Evolutionary conservation across 1,140 invertebrate species (phyloP), one percentile per base, ranked within the genome.

Genomic region (Hydropsyche tenuis): DNA sequence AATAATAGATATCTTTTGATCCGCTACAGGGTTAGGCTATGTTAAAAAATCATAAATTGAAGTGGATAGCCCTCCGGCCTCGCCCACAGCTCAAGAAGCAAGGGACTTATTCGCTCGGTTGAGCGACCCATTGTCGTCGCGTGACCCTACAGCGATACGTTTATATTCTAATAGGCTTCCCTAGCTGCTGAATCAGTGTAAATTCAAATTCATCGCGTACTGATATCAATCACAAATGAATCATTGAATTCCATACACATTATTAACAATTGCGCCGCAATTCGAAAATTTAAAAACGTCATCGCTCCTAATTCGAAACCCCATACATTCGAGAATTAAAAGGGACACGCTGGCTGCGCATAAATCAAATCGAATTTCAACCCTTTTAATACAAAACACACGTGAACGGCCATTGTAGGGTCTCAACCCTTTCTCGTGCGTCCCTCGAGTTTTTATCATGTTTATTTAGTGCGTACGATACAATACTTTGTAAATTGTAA

Each of bases 41-140:
- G 42, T 76, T 64, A 73, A 73, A 73, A 73, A 64, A 42, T 72
- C 56, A 76, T 76, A 76, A 73, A 73, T 76, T 69, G 37, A 68
- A 46, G 63, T 22, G 16, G 63, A 62, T 63, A 18, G 37, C 27
- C 51, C 53, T 63, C 51, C 27, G 56, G 9, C 27, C 53, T 72
- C 69, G 48, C 23, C 46, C 53, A 46, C 46, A 60, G 22, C 27
- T 6, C 18, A 56, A 37, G 27, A 60, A 37, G 30, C 16, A 48
- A 69, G 25, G 11, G 23, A 69, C 42, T 51, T 46, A n/a, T n/a
- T n/a, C n/a, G 23, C 65, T 48, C 22, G n/a, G 2, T 20, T 12
- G 56, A 6, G 56, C 18, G 18, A 45, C 9, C 63, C 63, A 65
- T 65, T 65, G 63, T 65, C 30, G 16, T 65, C 63, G 37, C n/a